These are phyloP conservation scores for Acronicta psi DNA, from an alignment of 2,888 invertebrate species.

Conservation along the genomic window DNA sequence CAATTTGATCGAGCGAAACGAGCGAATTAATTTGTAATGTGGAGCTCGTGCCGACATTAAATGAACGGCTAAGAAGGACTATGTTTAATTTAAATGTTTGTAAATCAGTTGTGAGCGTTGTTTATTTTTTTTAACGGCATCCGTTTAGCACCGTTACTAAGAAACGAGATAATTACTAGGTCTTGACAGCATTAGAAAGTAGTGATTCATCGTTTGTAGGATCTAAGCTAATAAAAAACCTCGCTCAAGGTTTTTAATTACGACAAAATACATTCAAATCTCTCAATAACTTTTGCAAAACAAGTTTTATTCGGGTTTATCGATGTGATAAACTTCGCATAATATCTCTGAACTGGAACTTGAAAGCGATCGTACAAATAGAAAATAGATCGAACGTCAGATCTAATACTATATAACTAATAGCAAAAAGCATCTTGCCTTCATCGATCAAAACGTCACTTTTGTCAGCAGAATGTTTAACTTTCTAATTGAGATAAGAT, in stretches of 20 bases:
- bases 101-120: slow-evolving; percentile 17
- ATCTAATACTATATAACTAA: slow-evolving; percentile 54
- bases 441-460: slow-evolving; percentile 71
- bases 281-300: slow-evolving; percentile 14
- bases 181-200: slow-evolving; percentile 28
- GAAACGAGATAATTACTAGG: slow-evolving; percentile 32
- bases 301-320: slow-evolving; percentile 19
- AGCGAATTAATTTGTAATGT: slow-evolving; percentile 55
- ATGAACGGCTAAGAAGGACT: slow-evolving; percentile 27
- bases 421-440: slow-evolving; percentile 59
- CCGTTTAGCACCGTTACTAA: slow-evolving; percentile 22
- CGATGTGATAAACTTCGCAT: slow-evolving; percentile 27
- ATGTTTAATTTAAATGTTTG: slow-evolving; percentile 28
- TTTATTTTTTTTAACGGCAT: slow-evolving; percentile 28
- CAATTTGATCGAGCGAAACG: slow-evolving; percentile 61
- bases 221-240: slow-evolving; percentile 18
- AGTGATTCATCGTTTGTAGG: slow-evolving; percentile 24
- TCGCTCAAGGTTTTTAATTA: slow-evolving; percentile 6
- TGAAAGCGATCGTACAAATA: slow-evolving; percentile 32
- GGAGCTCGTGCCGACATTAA: slow-evolving; percentile 47
- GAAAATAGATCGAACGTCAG: slow-evolving; percentile 34
- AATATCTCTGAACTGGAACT: slow-evolving; percentile 7
- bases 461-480: slow-evolving; percentile 69
- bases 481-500: slow-evolving; percentile 77
- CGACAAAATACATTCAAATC: slow-evolving; percentile 11